These are phyloP conservation scores for Thomomys bottae DNA, from an alignment of 2,113 vertebrate species.

Conservation along the genomic window DNA sequence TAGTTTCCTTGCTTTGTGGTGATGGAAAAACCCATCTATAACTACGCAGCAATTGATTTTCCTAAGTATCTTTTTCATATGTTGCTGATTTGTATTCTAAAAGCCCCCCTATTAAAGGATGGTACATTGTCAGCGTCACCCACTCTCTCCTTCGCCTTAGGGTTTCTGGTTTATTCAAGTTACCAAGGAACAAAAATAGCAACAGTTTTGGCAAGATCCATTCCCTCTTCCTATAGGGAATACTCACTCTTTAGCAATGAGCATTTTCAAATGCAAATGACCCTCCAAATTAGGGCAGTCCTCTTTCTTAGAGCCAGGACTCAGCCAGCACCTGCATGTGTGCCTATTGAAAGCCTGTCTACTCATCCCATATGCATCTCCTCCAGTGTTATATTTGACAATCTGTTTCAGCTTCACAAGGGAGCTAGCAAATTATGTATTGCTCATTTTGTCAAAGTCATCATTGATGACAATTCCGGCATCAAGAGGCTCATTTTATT, in stretches of 20 bases:
- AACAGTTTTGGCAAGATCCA: constrained; percentile 80
- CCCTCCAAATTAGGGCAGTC: constrained; percentile 87
- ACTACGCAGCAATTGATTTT: constrained; percentile 72
- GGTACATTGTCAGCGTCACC: constrained; percentile 81
- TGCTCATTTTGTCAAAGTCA: constrained; percentile 91
- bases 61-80: constrained; percentile 69
- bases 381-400: constrained; percentile 89
- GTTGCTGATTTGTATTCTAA: constrained; percentile 82
- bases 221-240: constrained; percentile 83
- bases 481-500: constrained; percentile 89
- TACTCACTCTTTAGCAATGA: constrained; percentile 82
- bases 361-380: constrained; percentile 87
- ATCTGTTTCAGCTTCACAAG: constrained; percentile 88
- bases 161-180: constrained; percentile 83
- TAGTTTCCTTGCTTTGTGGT: constrained; percentile 57
- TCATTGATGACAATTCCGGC: constrained; percentile 90
- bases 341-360: constrained; percentile 85
- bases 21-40: constrained; percentile 75
- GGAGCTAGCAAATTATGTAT: constrained; percentile 89
- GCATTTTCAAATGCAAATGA: constrained; percentile 87
- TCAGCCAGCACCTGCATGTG: constrained; percentile 86
- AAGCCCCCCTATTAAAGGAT: constrained; percentile 77
- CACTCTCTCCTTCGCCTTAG: constrained; percentile 80
- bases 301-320: constrained; percentile 85
- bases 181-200: constrained; percentile 84